Evolutionary conservation across 2,113 vertebrate genomes (phyloP), one percentile per base, ranked within the genome.

Genomic region (Hyperoodon ampullatus): DNA sequence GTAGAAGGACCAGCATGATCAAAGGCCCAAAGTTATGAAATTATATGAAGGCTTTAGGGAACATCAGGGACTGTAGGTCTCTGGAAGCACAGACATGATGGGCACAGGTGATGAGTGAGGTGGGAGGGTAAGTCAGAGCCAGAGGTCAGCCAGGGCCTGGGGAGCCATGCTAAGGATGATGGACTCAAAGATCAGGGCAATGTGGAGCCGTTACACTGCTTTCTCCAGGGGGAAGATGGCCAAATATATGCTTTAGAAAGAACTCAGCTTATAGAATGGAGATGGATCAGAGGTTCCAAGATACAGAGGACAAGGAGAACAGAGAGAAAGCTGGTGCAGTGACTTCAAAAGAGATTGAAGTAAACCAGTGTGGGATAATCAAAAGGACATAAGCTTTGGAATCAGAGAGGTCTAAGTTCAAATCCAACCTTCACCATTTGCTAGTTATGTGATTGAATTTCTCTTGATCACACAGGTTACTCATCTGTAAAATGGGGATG

Each of bases 281-380:
- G 18, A 84, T 13, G 30, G 44, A 58, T 44, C 90, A 72, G 39
- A 61, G 39, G 18, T 80, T 84, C 28, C 89, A 92, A 92, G 33
- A 63, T 53, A 84, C n/a, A 50, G 53, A 24, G 63, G 14, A 19
- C 58, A 50, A 8, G 21, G 53, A 89, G 12, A 60, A 7, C 66
- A 77, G 65, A 93, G 33, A 30, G n/a, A 66, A 95, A 68, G 55
- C 23, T 78, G 66, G 33, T 39, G 6, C 33, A 24, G 19, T 72
- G 35, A 71, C 58, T 87, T 61, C 12, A 55, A 78, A 96, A 93
- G 61, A 90, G 33, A 89, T 26, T 77, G 93, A 83, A 44, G 47
- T 65, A 42, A 89, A 55, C 74, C 18, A 66, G 35, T 39, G 35
- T 33, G 15, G 33, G 8, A 53, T 74, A 35, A 72, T 80, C 9